A percentile compares a stretch with the other conserved stretches of the same genome.
Conservation (phyloP, 2,113 vertebrate species). For the Numida meleagris region DNA sequence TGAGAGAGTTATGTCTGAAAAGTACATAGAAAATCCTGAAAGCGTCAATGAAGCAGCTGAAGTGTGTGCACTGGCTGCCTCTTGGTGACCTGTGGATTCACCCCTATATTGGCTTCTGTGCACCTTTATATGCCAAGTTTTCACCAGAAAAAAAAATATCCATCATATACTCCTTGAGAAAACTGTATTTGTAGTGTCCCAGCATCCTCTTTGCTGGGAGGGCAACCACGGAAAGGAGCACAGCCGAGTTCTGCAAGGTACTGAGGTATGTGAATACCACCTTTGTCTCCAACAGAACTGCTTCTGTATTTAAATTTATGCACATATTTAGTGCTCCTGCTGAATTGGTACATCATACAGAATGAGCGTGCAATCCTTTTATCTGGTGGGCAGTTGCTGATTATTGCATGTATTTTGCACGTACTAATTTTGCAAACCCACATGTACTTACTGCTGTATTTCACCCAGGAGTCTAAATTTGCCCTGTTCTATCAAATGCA, state of each 20-base stretch:
- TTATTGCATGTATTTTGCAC: constrained; percentile 20
- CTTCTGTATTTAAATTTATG: constrained; percentile 49
- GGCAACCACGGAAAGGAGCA: neutral
- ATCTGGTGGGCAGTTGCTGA: constrained; percentile 33
- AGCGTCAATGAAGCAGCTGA: neutral
- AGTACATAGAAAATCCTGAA: neutral
- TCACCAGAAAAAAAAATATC: neutral
- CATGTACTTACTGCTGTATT: neutral
- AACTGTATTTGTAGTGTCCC: neutral
- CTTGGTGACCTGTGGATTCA: neutral
- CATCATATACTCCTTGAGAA: neutral
- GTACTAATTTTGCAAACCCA: constrained; percentile 12
- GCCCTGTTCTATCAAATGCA: neutral
- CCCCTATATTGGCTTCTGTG: neutral
- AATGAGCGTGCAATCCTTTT: constrained; percentile 44
- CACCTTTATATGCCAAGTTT: neutral
- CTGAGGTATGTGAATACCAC: constrained; percentile 1
- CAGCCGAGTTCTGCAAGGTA: neutral
- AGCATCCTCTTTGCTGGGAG: neutral
- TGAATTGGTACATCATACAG: constrained; percentile 12
- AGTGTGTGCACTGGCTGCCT: neutral
- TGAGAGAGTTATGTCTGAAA: neutral
- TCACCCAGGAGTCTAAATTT: neutral
- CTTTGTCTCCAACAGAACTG: constrained; percentile 26
- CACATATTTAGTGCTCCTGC: constrained; percentile 33